Percentiles rank a stretch among this genome's conserved stretches.
phyloP scores from a whole-genome alignment of 2,113 vertebrate species.

The Micromys minutus region DNA sequence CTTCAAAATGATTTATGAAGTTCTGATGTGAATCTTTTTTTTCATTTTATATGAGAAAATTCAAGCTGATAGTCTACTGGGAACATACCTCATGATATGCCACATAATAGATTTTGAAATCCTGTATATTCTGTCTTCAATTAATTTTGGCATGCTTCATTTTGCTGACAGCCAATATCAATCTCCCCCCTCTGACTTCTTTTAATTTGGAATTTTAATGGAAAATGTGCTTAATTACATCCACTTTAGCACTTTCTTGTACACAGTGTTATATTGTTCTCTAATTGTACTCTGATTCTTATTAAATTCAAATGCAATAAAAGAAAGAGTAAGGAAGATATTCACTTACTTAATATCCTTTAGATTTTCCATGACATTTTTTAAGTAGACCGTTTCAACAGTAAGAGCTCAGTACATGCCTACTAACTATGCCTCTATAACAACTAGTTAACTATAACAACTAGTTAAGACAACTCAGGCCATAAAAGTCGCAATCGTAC shows the following conservation, averaged over 20 bases:
- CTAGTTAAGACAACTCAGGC: not conserved
- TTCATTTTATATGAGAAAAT: not conserved
- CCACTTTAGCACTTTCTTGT: slow-evolving; percentile 47
- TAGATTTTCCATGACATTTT: not conserved
- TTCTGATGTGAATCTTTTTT: not conserved
- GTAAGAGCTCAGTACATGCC: not conserved
- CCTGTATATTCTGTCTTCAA: slow-evolving; percentile 37
- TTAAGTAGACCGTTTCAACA: not conserved
- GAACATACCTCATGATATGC: not conserved
- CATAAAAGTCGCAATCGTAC: not conserved
- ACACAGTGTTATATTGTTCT: not conserved
- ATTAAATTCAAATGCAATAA: not conserved
- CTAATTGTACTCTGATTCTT: not conserved
- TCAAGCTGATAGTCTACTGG: not conserved
- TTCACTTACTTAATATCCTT: slow-evolving; percentile 3
- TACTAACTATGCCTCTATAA: not conserved
- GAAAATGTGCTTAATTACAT: slow-evolving; percentile 67
- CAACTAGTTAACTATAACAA: not conserved
- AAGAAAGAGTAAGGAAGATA: slow-evolving; percentile 1
- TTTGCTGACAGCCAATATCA: slow-evolving; percentile 46
- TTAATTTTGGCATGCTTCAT: slow-evolving; percentile 59
- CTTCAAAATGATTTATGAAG: slow-evolving; percentile 18
- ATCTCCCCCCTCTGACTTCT: slow-evolving; percentile 40
- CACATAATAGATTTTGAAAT: slow-evolving; percentile 42
- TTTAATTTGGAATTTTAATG: slow-evolving; percentile 63